Conservation (phyloP, 2,888 invertebrate species). For the Frankliniella intonsa region DNA sequence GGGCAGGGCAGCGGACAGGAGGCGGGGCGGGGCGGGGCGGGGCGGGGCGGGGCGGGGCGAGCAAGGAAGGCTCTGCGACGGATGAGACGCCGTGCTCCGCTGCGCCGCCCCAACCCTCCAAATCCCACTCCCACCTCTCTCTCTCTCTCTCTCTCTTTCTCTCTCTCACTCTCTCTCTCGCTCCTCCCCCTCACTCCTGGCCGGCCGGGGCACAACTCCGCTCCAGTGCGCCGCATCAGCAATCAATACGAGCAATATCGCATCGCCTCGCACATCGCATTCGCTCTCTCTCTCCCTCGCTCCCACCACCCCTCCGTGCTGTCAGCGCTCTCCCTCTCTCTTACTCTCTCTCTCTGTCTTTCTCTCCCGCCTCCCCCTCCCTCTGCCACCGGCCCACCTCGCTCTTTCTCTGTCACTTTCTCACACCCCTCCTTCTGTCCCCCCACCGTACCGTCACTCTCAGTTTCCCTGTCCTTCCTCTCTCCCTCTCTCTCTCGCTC, state of each 20-base stretch:
- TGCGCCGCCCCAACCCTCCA: neutral
- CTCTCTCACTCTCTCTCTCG: too few relatives aligned
- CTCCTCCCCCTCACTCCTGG: neutral
- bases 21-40: neutral
- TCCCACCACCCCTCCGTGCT: conserved; percentile 23
- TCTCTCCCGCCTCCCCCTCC: conserved; percentile 19
- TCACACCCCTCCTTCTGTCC: neutral
- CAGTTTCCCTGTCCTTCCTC: neutral
- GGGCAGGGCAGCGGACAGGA: neutral
- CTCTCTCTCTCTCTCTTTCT: neutral
- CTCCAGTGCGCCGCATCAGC: conserved; percentile 25
- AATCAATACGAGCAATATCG: conserved; percentile 26
- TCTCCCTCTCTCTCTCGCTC: conserved; percentile 29
- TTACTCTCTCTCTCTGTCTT: conserved; percentile 28
- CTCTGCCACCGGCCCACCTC: conserved; percentile 23
- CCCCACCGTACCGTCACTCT: neutral
- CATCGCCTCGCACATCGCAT: conserved; percentile 36
- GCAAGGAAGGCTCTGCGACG: conserved; percentile 1
- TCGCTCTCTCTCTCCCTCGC: conserved; percentile 23
- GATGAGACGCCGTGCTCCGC: neutral
- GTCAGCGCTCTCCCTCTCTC: conserved; percentile 31
- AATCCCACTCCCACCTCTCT: neutral
- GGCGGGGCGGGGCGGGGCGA: neutral
- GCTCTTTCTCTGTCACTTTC: neutral
- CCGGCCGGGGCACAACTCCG: conserved; percentile 13